Base-by-base conservation (phyloP, 1,140 invertebrate species). In the Temnothorax curvispinosus region DNA sequence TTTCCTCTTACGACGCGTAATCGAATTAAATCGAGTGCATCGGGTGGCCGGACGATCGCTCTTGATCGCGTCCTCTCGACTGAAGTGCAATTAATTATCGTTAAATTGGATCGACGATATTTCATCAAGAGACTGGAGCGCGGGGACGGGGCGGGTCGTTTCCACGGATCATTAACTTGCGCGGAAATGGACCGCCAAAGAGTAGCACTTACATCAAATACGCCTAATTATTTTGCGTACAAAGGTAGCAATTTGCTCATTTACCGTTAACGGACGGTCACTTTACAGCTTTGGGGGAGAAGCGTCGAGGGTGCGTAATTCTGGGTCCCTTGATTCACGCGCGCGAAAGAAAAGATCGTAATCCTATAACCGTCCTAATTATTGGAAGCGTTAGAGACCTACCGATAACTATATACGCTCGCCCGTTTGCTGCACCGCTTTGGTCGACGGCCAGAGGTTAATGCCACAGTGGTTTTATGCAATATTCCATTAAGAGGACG, bases 401-500 rank as follows among this genome's bases (percentile, higher is more conserved):
- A 44, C 64, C 89, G 85, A 84, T 82, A 84, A 85, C 69, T 52
- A 82, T 18, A 27, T 27, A 27, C 27, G 21, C 58, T 35, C 65
- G 47, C n/a, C 58, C 32, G 47, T 38, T 65, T 75, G 86, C 50
- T 75, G 86, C 50, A 35, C 60, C 38, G 77, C 88, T 88, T 89
- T 77, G 58, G 47, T 21, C 87, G 62, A 21, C 35, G 8, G 75
- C 44, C 60, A 35, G 50, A 32, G 71, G 81, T 90, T 90, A 90
- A 90, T 86, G 86, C 86, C 80, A 74, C 86, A 64, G 89, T 84
- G 89, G 87, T 90, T 90, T 90, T 90, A 85, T 90, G 82, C 47
- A 80, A 88, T 90, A 90, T 91, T 89, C 84, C 90, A 90, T 91
- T 90, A 91, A 91, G 90, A 90, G 81, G 84, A 64, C 64, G 64